Evolutionary conservation across 2,797 vertebrate species (phyloP).

Genomic region (Ambastaia sidthimunki): DNA sequence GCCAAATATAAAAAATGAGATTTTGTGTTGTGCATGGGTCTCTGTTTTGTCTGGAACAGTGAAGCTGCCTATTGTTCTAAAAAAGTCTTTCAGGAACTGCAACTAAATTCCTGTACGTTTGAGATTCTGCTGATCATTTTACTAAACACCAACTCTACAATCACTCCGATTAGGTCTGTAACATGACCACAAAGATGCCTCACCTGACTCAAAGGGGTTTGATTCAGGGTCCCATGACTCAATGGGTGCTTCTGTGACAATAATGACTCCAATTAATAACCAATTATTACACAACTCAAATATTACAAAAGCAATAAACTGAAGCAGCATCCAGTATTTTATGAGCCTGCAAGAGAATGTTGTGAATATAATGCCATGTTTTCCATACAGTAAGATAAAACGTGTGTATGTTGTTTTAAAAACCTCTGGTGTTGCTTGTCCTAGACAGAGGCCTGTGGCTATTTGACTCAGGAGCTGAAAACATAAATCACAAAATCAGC

Average conservation of each 20-base stretch:
- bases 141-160: no score
- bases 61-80: no score
- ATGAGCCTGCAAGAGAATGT: no score
- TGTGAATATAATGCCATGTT: neutral
- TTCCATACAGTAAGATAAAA: no score
- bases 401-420: neutral
- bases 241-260: neutral
- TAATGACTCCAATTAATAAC: neutral
- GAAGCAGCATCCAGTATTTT: no score
- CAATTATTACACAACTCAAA: neutral
- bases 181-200: neutral
- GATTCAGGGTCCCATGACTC: conserved; percentile 3
- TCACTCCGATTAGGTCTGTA: no score
- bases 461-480: conserved; percentile 1
- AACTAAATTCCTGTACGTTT: no score
- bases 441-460: neutral
- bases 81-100: no score
- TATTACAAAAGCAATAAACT: neutral
- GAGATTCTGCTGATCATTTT: no score
- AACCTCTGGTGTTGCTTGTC: neutral
- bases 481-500: neutral
- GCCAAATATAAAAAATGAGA: neutral
- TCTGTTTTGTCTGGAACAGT: no score
- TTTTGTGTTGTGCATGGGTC: no score
- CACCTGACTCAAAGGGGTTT: neutral